phyloP scores from a whole-genome alignment of 2,797 vertebrate genomes.

The Oreochromis grahami region DNA sequence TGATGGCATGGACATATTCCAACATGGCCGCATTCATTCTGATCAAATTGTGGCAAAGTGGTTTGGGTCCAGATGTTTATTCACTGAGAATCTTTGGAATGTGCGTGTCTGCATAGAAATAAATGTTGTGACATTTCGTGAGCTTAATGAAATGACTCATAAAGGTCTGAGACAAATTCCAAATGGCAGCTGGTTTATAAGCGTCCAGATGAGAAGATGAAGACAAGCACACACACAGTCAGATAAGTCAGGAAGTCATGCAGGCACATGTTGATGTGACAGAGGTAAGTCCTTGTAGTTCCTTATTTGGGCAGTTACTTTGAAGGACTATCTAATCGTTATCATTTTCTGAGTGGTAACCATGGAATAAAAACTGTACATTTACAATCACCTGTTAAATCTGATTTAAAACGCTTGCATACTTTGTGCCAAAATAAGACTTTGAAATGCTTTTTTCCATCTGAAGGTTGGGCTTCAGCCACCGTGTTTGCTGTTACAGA shows the following conservation, averaged over 20 bases:
- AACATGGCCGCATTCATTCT: background rate
- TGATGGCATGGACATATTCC: background rate
- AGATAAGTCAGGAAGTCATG: background rate
- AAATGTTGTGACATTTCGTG: rapidly evolving
- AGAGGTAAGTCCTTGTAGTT: background rate
- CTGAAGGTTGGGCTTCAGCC: background rate
- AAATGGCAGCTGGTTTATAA: background rate
- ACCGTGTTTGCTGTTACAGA: background rate
- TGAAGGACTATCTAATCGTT: background rate
- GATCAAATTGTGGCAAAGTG: background rate
- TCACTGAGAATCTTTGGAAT: background rate
- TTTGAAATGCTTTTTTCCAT: background rate
- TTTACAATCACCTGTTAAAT: background rate
- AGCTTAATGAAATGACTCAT: background rate
- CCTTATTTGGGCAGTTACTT: background rate
- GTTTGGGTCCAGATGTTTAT: background rate
- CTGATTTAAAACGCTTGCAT: background rate
- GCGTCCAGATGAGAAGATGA: background rate
- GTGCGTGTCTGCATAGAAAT: background rate
- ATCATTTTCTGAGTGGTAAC: background rate
- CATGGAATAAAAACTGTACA: background rate
- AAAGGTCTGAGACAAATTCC: background rate
- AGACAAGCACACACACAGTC: background rate
- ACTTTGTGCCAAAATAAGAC: background rate
- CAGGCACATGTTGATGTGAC: background rate